phyloP scores from a whole-genome alignment of 1,140 invertebrate genomes.

The Drosophila busckii region DNA sequence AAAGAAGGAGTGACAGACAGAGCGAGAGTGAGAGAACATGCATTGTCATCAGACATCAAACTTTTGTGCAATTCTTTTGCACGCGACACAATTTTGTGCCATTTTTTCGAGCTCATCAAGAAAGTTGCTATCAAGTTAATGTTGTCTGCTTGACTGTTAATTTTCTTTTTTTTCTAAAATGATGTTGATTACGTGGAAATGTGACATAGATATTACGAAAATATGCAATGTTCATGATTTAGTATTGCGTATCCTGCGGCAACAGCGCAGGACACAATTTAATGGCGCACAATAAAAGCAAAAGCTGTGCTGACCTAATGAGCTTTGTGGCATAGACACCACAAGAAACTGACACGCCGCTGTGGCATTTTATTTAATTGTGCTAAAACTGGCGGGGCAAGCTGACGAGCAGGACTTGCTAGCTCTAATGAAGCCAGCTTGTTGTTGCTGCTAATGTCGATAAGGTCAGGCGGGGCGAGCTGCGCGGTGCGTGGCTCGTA shows the following conservation, averaged over 20 bases:
- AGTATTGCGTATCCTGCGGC: conserved; percentile 3
- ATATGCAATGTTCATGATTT: too few species aligned
- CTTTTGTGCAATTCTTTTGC: conserved; percentile 32
- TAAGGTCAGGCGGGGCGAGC: conserved; percentile 53
- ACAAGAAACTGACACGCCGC: conserved; percentile 55
- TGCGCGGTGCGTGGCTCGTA: conserved; percentile 48
- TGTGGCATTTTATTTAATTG: conserved; percentile 39
- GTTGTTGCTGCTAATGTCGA: conserved; percentile 44
- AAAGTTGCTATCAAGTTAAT: not conserved
- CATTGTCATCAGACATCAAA: too few species aligned
- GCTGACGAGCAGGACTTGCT: not conserved
- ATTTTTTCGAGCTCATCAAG: conserved; percentile 9
- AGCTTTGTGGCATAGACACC: conserved; percentile 32
- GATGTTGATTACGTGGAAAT: not conserved
- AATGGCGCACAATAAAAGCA: conserved; percentile 42
- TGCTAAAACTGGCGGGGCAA: conserved; percentile 28
- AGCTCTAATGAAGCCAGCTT: conserved; percentile 47
- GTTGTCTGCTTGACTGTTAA: conserved; percentile 13
- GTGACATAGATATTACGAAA: not conserved
- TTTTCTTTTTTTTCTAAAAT: conserved; percentile 1
- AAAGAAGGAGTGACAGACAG: too few species aligned
- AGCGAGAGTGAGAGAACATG: conserved; percentile 25
- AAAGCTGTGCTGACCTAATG: conserved; percentile 47
- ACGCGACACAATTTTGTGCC: conserved; percentile 2
- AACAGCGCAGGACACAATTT: conserved; percentile 23